phyloP scores from a whole-genome alignment of 2,797 vertebrate genomes.

The Gambelia wislizenii region DNA sequence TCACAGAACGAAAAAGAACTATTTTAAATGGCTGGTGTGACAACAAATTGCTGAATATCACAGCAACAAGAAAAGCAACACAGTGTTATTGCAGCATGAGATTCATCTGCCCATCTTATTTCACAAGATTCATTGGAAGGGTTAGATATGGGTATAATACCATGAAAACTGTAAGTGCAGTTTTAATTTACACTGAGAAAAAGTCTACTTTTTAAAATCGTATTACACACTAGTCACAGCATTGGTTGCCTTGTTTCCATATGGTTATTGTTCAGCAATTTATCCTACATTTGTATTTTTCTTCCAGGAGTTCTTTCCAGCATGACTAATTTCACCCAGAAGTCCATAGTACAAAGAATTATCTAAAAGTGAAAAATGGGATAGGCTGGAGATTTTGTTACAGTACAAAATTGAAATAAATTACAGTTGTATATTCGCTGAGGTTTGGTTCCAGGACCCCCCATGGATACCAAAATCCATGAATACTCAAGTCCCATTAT shows the following conservation, averaged over 20 bases:
- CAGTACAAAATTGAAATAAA: conserved; percentile 24
- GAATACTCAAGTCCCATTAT: too few relatives aligned
- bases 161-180: not conserved
- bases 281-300: not conserved
- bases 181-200: not conserved
- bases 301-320: not conserved
- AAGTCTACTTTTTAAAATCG: not conserved
- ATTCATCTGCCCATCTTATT: not conserved
- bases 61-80: not conserved
- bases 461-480: too few relatives aligned
- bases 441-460: too few relatives aligned
- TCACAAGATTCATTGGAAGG: not conserved
- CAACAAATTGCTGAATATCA: too few relatives aligned
- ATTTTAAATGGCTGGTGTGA: not conserved
- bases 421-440: too few relatives aligned
- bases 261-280: not conserved
- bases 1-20: not conserved
- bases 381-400: not conserved
- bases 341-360: not conserved
- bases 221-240: not conserved
- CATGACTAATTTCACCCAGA: not conserved
- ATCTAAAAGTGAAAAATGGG: not conserved
- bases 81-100: not conserved
- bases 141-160: not conserved
- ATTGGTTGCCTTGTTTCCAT: not conserved